These are phyloP conservation scores for Steinernema feltiae DNA, from an alignment of 1,140 invertebrate species.

Conservation along the genomic window DNA sequence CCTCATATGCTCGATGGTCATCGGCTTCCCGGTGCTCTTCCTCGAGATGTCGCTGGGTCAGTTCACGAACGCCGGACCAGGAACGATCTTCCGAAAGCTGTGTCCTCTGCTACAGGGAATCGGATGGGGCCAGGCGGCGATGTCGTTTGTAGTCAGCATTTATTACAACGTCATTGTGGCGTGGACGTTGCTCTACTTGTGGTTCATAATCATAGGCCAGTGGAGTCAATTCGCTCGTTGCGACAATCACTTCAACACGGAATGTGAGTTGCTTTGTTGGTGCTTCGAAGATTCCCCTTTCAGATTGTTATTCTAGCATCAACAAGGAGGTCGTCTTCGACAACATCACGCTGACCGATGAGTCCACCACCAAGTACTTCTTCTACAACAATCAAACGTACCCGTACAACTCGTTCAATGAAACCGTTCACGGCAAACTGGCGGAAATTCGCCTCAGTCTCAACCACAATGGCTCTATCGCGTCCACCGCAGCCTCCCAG, in stretches of 20 bases:
- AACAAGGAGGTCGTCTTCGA: no score
- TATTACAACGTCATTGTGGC: constrained; percentile 97
- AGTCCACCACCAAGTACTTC: background rate
- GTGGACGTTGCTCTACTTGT: constrained; percentile 90
- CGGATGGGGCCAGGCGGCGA: background rate
- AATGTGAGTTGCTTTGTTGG: background rate
- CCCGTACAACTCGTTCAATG: background rate
- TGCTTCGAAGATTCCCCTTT: background rate
- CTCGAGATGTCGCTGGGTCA: background rate
- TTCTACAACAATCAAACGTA: no score
- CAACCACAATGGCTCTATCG: no score
- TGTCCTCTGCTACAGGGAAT: background rate
- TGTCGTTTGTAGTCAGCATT: constrained; percentile 89
- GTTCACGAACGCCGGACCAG: background rate
- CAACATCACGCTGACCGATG: no score
- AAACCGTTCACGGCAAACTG: no score
- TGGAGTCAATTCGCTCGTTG: background rate
- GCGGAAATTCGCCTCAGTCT: no score
- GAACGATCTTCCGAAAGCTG: background rate
- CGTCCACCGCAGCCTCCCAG: background rate
- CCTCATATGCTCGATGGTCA: background rate
- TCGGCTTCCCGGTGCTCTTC: background rate
- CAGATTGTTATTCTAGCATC: background rate
- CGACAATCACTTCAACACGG: background rate
- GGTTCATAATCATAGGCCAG: constrained; percentile 30